Percentiles rank a stretch among this genome's conserved stretches.
These are phyloP conservation scores for Acyrthosiphon pisum DNA, from an alignment of 1,140 invertebrate species.

Conservation along the genomic window DNA sequence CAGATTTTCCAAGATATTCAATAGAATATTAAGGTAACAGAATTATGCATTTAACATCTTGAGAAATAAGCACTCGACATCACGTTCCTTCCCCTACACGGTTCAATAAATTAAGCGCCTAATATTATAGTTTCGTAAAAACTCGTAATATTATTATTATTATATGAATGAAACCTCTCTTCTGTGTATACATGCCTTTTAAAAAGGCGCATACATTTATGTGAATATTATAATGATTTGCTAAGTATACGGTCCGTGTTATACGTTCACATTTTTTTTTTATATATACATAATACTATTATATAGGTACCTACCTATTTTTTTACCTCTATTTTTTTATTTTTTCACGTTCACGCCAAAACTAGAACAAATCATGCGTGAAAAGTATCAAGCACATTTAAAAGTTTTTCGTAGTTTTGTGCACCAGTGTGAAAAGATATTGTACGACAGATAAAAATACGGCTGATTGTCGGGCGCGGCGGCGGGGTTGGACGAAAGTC, in stretches of 20 bases:
- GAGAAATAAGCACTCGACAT: not conserved
- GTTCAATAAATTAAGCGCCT: not conserved
- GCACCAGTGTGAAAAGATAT: slow-evolving; percentile 48
- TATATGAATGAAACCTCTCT: not conserved
- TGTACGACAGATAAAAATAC: slow-evolving; percentile 6
- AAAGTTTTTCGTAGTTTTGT: slow-evolving; percentile 50
- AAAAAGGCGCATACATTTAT: not conserved
- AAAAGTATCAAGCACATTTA: slow-evolving; percentile 54
- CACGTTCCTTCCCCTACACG: not conserved
- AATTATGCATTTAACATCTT: not conserved
- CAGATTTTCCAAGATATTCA: not conserved
- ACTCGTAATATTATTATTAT: not conserved
- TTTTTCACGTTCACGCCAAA: not conserved
- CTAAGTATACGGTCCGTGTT: not conserved
- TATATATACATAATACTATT: not conserved
- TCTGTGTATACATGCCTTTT: not conserved
- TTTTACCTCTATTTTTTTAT: not conserved
- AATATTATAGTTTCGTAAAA: not conserved
- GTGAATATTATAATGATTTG: not conserved
- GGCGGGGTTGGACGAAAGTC: not conserved
- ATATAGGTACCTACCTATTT: not conserved
- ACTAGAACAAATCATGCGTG: slow-evolving; percentile 42
- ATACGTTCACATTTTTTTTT: not conserved
- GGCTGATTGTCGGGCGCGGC: not conserved
- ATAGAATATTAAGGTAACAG: not conserved